phyloP scores from a whole-genome alignment of 2,888 invertebrate species.

The Tetranychus piercei region DNA sequence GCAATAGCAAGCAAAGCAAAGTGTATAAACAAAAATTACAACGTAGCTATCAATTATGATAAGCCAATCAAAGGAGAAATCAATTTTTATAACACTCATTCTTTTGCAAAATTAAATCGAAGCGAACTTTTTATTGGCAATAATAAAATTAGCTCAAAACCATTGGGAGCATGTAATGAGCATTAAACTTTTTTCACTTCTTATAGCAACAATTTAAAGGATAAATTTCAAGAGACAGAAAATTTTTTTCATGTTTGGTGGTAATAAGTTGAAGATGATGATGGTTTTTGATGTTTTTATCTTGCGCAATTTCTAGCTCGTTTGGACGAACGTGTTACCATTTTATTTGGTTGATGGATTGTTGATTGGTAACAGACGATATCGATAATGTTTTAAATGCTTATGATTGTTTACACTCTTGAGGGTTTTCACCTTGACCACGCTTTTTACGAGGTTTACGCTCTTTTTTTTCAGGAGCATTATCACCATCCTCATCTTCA shows the following conservation, averaged over 20 bases:
- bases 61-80: too few species aligned
- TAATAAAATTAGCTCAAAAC: not conserved
- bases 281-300: not conserved
- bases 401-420: slow-evolving; percentile 13
- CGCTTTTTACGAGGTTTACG: not conserved
- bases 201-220: not conserved
- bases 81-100: not conserved
- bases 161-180: not conserved
- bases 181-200: not conserved
- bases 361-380: too few species aligned
- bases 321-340: too few species aligned
- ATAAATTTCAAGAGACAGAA: not conserved
- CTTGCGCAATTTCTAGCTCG: too few species aligned
- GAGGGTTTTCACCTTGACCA: slow-evolving; percentile 3
- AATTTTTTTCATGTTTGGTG: not conserved
- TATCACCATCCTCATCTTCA: slow-evolving; percentile 9
- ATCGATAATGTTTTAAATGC: not conserved
- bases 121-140: not conserved
- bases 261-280: not conserved
- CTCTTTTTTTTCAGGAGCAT: not conserved
- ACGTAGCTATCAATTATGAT: too few species aligned
- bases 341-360: too few species aligned
- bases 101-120: not conserved
- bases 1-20: too few species aligned
- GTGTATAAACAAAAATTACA: too few species aligned